These are phyloP conservation scores for Pogonocherus hispidulus DNA, from an alignment of 2,888 invertebrate species.

Conservation along the genomic window DNA sequence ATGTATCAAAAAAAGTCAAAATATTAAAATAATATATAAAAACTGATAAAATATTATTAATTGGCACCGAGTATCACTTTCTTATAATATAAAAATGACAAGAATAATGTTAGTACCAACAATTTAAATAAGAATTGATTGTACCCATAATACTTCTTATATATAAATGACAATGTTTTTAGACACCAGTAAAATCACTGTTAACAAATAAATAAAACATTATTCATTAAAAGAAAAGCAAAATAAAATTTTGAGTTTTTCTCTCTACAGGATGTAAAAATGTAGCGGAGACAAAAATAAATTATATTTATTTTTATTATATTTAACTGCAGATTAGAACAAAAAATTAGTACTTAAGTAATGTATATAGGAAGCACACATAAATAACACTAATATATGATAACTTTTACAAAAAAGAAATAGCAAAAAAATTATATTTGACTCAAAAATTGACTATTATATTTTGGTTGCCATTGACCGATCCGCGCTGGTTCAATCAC, in stretches of 20 bases:
- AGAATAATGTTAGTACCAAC: background rate
- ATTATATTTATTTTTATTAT: no score
- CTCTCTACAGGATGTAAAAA: no score
- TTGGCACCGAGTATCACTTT: constrained; percentile 2
- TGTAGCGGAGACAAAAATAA: no score
- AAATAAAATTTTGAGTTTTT: background rate
- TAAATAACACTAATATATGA: no score
- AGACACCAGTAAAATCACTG: background rate
- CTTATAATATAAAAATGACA: background rate
- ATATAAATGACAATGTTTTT: background rate
- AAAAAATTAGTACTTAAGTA: no score
- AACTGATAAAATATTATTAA: constrained; percentile 8
- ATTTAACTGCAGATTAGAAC: no score
- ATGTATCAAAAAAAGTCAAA: constrained; percentile 19
- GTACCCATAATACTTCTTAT: background rate
- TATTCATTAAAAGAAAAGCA: background rate
- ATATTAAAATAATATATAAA: constrained; percentile 18
- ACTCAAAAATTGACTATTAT: no score
- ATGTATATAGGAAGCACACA: no score
- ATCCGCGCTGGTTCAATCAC: no score
- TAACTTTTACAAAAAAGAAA: no score
- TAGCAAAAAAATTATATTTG: no score
- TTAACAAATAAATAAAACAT: background rate
- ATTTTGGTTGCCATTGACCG: no score
- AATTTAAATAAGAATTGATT: background rate